Evolutionary conservation across 2,113 vertebrate genomes (phyloP), one percentile per base, ranked within the genome.

Genomic region (Rhynchopsitta pachyrhyncha): DNA sequence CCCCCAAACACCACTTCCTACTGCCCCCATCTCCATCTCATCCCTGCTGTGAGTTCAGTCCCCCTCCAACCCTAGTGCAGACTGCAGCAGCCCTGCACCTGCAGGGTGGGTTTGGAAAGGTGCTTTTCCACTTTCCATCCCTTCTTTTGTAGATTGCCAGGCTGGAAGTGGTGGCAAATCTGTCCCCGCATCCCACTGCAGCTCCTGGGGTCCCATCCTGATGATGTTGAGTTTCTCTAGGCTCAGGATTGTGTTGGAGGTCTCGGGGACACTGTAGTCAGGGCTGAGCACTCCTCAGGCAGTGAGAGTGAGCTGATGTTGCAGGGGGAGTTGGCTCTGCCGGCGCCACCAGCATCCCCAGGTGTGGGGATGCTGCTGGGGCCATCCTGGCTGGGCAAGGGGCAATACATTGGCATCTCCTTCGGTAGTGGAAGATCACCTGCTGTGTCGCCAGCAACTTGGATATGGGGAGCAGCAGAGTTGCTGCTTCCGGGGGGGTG

Each of bases 261-360:
- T 81, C 69, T 98, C 87, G 0, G 93, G 95, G 16, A 82, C 44
- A 0, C 68, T 95, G 44, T 93, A 95, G 92, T 86, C 53, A 0
- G 91, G 81, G 22, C 91, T 95, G 29, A 96, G 90, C n/a, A 78
- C 50, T 98, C 97, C 1, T 82, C 69, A 0, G 96, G 96, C 50
- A 97, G 86, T 41, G 66, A 90, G 41, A 97, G 81, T 0, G 82
- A 91, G 11, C 13, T 44, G 19, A 82, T 92, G 75, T 94, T 80
- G 0, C 57, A 4, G 3, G 73, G 46, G 0, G 64, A 64, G 59
- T 29, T 67, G n/a, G 13, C 24, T 52, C 31, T 5, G 16, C 42
- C 2, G 1, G 13, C 55, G 17, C 6, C 9, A 27, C 11, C 3
- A 13, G 14, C 10, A 11, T 60, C 22, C 25, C 6, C 7, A 13